Conservation (phyloP, 2,888 invertebrate species). For the Leucozona laternaria region DNA sequence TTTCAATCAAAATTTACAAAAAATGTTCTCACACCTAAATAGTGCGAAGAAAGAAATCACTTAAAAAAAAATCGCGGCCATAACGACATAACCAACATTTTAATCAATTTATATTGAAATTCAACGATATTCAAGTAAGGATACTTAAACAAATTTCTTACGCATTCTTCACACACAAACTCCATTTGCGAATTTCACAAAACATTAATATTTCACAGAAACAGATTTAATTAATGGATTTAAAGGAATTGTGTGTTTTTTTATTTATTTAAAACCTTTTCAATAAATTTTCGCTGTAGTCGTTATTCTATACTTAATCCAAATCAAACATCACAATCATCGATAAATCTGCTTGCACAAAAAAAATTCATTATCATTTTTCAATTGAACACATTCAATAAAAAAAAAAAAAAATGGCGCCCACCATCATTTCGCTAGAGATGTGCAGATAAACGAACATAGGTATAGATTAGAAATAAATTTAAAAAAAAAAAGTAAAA, state of each 20-base stretch:
- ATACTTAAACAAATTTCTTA: no score
- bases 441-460: not conserved
- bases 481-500: conserved; percentile 13
- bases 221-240: not conserved
- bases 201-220: not conserved
- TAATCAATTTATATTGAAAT: no score
- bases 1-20: no score
- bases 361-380: conserved; percentile 12
- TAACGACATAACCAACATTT: no score
- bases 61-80: no score
- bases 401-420: conserved; percentile 23
- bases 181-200: not conserved
- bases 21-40: no score
- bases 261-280: conserved; percentile 54
- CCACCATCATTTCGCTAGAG: not conserved
- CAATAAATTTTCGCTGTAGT: conserved; percentile 32
- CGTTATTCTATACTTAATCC: conserved; percentile 42
- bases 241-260: not conserved
- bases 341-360: conserved; percentile 54
- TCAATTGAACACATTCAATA: not conserved
- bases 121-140: no score
- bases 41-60: no score
- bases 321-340: conserved; percentile 55
- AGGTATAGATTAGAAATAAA: not conserved
- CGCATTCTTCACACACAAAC: not conserved